Percentiles rank a stretch among this genome's conserved stretches.
Evolutionary conservation across 2,113 vertebrate genomes (phyloP).

Genomic region (Irena cyanogastra): DNA sequence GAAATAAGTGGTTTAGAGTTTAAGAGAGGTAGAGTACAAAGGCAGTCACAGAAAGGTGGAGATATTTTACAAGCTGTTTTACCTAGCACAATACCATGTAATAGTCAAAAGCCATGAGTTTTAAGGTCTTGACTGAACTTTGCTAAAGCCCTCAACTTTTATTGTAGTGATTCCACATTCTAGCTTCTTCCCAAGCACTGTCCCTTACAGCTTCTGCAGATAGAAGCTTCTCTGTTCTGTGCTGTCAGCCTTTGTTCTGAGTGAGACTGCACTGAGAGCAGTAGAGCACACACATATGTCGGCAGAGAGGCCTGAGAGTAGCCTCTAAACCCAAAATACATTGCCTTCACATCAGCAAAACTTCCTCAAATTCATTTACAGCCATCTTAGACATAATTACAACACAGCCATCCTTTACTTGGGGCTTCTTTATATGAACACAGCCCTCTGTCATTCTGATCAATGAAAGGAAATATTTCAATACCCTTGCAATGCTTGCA

Average conservation of each 20-base stretch:
- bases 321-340: background rate
- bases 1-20: background rate
- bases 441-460: background rate
- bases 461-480: background rate
- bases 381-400: background rate
- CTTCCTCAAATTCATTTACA: background rate
- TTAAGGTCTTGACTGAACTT: background rate
- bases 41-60: background rate
- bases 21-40: background rate
- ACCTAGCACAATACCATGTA: background rate
- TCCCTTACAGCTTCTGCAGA: background rate
- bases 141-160: background rate
- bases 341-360: background rate
- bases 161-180: background rate
- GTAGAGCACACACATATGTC: rapidly evolving
- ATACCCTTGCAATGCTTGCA: background rate
- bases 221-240: background rate
- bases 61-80: background rate
- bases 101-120: background rate
- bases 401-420: background rate
- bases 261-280: background rate
- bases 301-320: background rate
- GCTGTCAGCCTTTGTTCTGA: background rate
- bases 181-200: background rate
- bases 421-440: background rate